phyloP scores from a whole-genome alignment of 2,113 vertebrate genomes.

The Chinchilla lanigera region DNA sequence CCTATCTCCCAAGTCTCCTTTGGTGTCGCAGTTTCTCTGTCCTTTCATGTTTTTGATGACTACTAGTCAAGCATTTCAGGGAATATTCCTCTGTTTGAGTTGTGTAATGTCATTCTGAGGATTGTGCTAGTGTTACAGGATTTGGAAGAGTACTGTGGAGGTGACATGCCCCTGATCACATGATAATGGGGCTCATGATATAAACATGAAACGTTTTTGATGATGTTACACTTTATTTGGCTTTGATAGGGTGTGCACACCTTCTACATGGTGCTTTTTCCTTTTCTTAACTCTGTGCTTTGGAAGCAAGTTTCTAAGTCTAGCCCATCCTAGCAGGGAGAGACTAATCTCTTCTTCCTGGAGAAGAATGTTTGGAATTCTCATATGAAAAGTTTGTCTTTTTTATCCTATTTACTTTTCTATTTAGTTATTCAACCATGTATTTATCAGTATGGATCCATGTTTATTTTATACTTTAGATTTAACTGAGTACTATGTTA shows the following conservation, averaged over 20 bases:
- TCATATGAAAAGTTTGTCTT: not conserved
- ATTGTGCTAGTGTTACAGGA: not conserved
- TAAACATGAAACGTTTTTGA: no score
- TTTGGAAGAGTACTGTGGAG: not conserved
- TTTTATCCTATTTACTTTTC: not conserved
- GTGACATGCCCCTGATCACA: not conserved
- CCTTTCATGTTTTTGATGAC: not conserved
- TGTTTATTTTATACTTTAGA: not conserved
- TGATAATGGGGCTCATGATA: fast-evolving
- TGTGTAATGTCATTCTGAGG: not conserved
- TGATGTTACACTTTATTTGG: not conserved
- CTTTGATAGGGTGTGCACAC: not conserved
- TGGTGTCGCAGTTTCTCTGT: not conserved
- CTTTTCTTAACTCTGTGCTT: not conserved
- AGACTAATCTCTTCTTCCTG: not conserved
- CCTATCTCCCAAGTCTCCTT: not conserved
- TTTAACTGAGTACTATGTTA: not conserved
- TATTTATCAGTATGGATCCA: not conserved
- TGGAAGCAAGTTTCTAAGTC: not conserved
- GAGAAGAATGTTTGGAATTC: not conserved
- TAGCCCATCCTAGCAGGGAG: no score
- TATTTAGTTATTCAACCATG: not conserved
- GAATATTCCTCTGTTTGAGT: not conserved
- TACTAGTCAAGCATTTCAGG: not conserved
- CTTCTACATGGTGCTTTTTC: not conserved